Evolutionary conservation across 2,888 invertebrate genomes (phyloP), one percentile per base, ranked within the genome.

Genomic region (Laspeyria flexula): DNA sequence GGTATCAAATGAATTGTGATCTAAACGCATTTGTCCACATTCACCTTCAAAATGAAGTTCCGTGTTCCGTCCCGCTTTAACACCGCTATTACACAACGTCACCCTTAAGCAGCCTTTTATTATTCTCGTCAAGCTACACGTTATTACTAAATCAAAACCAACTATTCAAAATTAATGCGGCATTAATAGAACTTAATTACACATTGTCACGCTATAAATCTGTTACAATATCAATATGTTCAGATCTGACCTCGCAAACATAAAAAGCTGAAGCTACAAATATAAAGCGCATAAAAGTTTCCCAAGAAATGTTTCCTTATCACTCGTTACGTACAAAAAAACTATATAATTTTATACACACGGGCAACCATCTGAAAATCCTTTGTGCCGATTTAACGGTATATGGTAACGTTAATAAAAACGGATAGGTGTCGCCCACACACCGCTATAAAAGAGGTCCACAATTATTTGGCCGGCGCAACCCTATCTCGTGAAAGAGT

Each of bases 401-500:
- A 64, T 72, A 74, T 59, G 64, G 65, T 67, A 67, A 63, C 70
- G 69, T 71, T 72, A 78, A 79, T 76, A 79, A 79, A 77, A 81
- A 71, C 65, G 66, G 67, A 78, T 79, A 75, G 75, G 79, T 71
- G 73, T 73, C 62, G 66, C 57, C 71, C 69, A 68, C 71, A 68
- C 63, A 72, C 60, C 67, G 71, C 68, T 70, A 75, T 77, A 76
- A 79, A 78, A 79, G 75, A 71, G 71, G 58, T 50, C 73, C 63
- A 75, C 77, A 80, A 83, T 81, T 77, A 83, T 83, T 83, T 78
- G 65, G 63, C 65, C 59, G 60, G 67, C 55, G 71, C 65, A 75
- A 71, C 73, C 77, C 76, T 78, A 75, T 74, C 69, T 60, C 58
- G 68, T 74, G 71, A 79, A 77, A 82, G 74, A 78, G 76, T 69